Evolutionary conservation across 2,797 vertebrate species (phyloP).

Genomic region (Myotis planiceps): DNA sequence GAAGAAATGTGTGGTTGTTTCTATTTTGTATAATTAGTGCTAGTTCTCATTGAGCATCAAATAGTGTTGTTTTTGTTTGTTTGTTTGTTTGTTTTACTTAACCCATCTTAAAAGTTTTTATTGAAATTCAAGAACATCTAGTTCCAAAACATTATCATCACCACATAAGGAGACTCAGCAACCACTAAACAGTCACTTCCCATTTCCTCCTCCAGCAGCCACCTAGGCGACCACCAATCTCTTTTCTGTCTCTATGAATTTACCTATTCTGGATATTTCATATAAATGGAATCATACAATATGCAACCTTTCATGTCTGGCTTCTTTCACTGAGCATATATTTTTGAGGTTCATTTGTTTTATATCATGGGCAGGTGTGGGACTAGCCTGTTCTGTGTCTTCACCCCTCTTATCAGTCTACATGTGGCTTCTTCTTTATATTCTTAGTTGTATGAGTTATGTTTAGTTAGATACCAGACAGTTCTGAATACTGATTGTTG

Average conservation of each 20-base stretch:
- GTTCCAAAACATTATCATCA: not conserved
- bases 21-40: not conserved
- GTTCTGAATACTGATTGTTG: not conserved
- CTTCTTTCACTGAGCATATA: not conserved
- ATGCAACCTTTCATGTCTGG: not conserved
- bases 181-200: not conserved
- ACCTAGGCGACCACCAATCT: not conserved
- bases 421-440: not conserved
- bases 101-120: not conserved
- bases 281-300: not conserved
- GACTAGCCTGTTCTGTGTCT: not conserved
- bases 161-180: not conserved
- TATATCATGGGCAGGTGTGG: not conserved
- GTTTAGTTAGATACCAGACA: not conserved
- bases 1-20: not conserved
- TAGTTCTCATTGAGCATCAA: not conserved
- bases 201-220: not conserved
- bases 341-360: not conserved
- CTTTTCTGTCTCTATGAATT: not conserved
- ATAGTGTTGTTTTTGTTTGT: not conserved
- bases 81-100: not conserved
- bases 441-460: not conserved
- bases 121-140: not conserved
- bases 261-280: not conserved
- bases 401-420: not conserved